Base-by-base conservation (phyloP, 2,113 vertebrate genomes). In the Poicephalus meyeri region DNA sequence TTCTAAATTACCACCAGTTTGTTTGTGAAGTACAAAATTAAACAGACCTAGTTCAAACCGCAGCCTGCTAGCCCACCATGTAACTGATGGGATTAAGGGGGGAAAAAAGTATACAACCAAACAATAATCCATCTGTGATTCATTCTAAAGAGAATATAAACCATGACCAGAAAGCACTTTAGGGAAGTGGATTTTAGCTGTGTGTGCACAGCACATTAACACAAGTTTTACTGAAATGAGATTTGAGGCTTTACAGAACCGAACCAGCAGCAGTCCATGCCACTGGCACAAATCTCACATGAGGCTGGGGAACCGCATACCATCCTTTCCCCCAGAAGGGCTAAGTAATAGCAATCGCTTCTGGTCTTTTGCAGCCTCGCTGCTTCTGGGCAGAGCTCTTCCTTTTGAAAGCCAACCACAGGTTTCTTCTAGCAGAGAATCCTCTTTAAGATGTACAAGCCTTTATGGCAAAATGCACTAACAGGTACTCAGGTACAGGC, bases 111-210 rank as follows among this genome's bases (percentile, higher is more conserved):
- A 35, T 58, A 58, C 21, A n/a, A 41, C 16, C 52, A 55, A 69
- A 50, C n/a, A 74, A 74, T 21, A 66, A 94, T 39, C 31, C 41
- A 82, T 61, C 81, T 64, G 33, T 65, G 80, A 84, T 80, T 93
- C 79, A 91, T 89, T 91, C 78, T 77, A 58, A 53, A 21, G 24
- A 91, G 70, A 88, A 86, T 25, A 47, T 85, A 93, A 96, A 96
- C 81, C 85, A 78, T 41, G 82, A 80, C 64, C 64, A 91, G 82
- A 90, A 97, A 94, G 79, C 55, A 78, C 37, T 93, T 96, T 28
- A 71, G 72, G 71, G 76, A 90, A 78, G 82, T 55, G 47, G 50
- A 50, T 91, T 93, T 86, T 19, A 80, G 76, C 47, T 15, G 29
- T 16, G 68, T 72, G 20, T 17, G 50, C 56, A 47, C 82, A 86